Percentiles rank a stretch among this genome's conserved stretches.
Conservation (phyloP, 2,797 vertebrate species). For the Pangasius djambal region DNA sequence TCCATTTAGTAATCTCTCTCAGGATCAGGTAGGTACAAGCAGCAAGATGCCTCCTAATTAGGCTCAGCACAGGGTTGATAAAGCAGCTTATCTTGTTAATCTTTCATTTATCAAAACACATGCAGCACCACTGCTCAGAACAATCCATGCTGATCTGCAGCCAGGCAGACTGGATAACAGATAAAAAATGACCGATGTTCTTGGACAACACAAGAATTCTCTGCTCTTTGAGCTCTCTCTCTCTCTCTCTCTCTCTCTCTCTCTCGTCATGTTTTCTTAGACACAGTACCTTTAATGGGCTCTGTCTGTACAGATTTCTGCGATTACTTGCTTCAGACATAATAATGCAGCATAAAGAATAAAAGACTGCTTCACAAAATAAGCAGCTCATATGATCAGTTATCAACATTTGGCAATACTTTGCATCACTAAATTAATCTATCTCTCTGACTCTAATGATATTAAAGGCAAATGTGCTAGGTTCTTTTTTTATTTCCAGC, state of each 20-base stretch:
- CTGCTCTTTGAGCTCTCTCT: not conserved
- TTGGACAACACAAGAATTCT: not conserved
- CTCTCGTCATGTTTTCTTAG: not conserved
- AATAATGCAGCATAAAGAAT: not conserved
- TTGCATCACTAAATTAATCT: not conserved
- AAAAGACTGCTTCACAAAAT: not conserved
- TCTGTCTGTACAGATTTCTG: not conserved
- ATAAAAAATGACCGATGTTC: not conserved
- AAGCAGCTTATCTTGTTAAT: not conserved
- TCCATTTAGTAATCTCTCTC: not conserved
- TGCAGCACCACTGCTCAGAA: not conserved
- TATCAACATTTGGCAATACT: not conserved
- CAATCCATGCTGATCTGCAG: not conserved
- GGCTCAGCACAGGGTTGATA: not conserved
- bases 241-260: not conserved
- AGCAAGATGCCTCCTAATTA: not conserved
- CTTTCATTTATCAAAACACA: slow-evolving; percentile 1
- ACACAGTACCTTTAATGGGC: not conserved
- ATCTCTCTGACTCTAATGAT: not conserved
- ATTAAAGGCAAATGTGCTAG: not conserved
- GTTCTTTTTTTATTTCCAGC: not conserved
- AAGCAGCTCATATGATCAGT: not conserved
- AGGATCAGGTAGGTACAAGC: not conserved
- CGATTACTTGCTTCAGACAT: no score
- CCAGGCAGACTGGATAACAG: not conserved